These are phyloP conservation scores for Cardiocondyla obscurior DNA, from an alignment of 1,140 invertebrate genomes.

Conservation along the genomic window DNA sequence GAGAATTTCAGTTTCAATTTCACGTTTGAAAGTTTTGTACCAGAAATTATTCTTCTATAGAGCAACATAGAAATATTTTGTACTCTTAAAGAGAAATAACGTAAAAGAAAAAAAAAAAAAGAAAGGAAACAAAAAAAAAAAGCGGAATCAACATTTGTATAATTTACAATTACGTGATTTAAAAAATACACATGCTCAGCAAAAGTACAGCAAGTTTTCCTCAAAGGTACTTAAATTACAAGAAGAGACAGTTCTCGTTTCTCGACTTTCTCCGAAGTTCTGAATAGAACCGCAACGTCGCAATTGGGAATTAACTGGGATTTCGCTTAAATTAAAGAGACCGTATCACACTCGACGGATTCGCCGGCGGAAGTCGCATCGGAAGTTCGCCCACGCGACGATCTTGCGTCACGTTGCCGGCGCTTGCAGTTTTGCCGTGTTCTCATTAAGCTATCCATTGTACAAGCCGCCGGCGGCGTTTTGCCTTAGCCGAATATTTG, in stretches of 20 bases:
- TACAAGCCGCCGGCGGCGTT: not conserved
- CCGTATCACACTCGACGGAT: not conserved
- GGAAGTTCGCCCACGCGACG: not conserved
- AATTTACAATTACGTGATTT: too few relatives aligned
- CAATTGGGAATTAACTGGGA: conserved; percentile 17
- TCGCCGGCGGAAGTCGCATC: too few relatives aligned
- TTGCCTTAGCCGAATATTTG: conserved; percentile 3
- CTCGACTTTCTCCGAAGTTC: not conserved
- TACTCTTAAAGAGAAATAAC: not conserved
- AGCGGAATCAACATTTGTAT: too few relatives aligned
- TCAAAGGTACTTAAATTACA: not conserved
- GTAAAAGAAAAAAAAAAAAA: too few relatives aligned
- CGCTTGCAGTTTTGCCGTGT: not conserved
- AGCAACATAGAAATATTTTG: not conserved
- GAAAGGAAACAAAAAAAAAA: too few relatives aligned
- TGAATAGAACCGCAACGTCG: not conserved
- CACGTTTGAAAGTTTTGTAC: not conserved
- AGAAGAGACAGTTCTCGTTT: not conserved
- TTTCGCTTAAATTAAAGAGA: not conserved
- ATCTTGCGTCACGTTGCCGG: not conserved
- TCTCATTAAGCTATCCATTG: not conserved
- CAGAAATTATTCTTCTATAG: not conserved
- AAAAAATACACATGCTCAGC: not conserved
- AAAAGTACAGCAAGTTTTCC: not conserved
- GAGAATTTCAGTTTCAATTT: not conserved